Base-by-base conservation (phyloP, 1,140 invertebrate genomes). In the Heterodera schachtii region DNA sequence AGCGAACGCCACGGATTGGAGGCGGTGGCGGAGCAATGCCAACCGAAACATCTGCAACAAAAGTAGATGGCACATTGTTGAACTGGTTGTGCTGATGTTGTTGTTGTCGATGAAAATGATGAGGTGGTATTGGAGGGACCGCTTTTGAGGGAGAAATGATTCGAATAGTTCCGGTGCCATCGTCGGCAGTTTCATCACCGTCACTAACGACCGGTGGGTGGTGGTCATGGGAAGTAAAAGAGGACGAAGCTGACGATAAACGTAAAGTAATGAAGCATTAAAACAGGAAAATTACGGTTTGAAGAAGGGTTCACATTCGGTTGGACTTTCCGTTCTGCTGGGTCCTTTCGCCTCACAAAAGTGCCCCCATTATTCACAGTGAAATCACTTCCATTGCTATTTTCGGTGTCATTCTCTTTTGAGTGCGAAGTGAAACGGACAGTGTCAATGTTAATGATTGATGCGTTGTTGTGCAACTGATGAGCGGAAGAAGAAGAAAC, bases 401-500 rank as follows among this genome's bases (percentile, higher is more conserved):
- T 64, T 6, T 11, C 47, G 77, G 8, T 70, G 66, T 13, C 31
- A 44, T 13, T 49, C 16, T 19, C 43, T 21, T 67, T 67, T 5
- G 57, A 43, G 43, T 19, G 60, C 44, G 46, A 69, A 74, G 49
- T 13, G 13, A 78, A 46, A 8, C 43, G 80, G 41, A 81, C 60
- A 71, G 52, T 75, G 31, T 77, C 80, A 69, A 77, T 78, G 44
- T 81, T 81, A 21, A 81, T 81, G 21, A 75, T 73, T 31, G 57
- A 81, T 44, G 57, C 75, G 77, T 69, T 81, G 80, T 81, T 81
- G 44, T 67, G 52, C 57, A 64, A 47, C 0, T 31, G 52, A 9
- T 76, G 73, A 66, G 77, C 76, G 46, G 81, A 80, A 41, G 66
- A 75, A 5, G 82, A 64, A 4, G 77, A 73, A 1, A 80, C 84